Base-by-base conservation (phyloP, 2,797 vertebrate genomes). In the Linurgus olivaceus region DNA sequence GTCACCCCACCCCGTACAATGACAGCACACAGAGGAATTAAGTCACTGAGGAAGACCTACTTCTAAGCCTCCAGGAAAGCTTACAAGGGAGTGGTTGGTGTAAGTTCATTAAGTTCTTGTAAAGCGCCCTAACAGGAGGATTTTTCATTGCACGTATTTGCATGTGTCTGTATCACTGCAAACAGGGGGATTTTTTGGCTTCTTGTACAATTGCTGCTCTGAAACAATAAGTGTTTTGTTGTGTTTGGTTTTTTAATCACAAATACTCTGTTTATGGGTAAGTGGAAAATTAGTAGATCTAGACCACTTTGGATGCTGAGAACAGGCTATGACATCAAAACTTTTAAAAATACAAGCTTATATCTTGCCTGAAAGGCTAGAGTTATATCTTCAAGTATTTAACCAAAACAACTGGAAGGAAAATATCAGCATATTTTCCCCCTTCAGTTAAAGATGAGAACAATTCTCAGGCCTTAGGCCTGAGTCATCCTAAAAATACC, bases 401-500 rank as follows among this genome's bases (percentile, higher is more conserved):
- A 93, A 91, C 35, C 42, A 61, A 91, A 95, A 86, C 65, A 88
- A 55, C 42, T 44, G 54, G 57, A 86, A 91, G 75, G 50, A 93
- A 95, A 86, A 88, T 11, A 37, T 61, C 91, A 88, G 72, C 19
- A 10, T 68, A 66, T 94, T 84, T 92, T 63, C 82, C 11, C n/a
- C 52, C 38, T 87, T 92, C 61, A 79, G 75, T 74, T 73, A 79
- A 82, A 92, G 50, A 33, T 57, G 92, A 90, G 71, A 66, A 63
- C 48, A 67, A 66, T 55, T 85, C 71, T 87, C 35, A 33, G 58
- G 71, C 82, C 66, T 55, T 25, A 58, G 1, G 37, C 55, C 78
- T 91, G 84, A 94, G 48, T 91, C 91, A 93, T 93, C 57, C 72
- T 89, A 90, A 96, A 93, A 95, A 93, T 65, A 93, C 72, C 84